Base-by-base conservation (phyloP, 53 echinoderm and acorn worm species). In the Mesocentrotus franciscanus region DNA sequence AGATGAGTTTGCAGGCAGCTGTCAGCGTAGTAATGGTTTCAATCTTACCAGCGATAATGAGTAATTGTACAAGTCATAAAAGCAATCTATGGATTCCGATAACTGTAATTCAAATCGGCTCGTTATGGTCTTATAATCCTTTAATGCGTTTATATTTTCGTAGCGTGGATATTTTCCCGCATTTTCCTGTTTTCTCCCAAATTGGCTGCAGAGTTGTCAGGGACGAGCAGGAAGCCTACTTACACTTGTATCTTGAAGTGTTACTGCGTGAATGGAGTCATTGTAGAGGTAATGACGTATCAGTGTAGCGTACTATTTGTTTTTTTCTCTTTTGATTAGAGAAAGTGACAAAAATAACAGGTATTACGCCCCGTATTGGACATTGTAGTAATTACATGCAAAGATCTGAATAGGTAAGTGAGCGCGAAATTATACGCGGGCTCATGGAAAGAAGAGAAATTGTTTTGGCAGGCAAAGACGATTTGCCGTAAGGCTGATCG, bases 211-310 rank as follows among this genome's bases (percentile, higher is more conserved):
- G 72, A 36, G 16, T 39, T 32, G 39, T 30, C 81, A 39, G 39
- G 18, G 39, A 18, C 81, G 81, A 13, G 29, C 20, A 22, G 34
- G 16, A 17, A 36, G 81, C 81, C 36, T 81, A 42, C 18, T 81
- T 42, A 81, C 81, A 18, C 17, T 20, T 36, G 22, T 42, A 81
- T 27, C 42, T 81, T 36, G 8, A 81, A 81, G 81, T 81, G 42
- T 81, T 81, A 39, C 22, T 18, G 4, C 20, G 36, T 20, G 81
- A 81, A 36, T 39, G 34, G 81, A 20, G 39, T 81, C 36, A 81
- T 81, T 81, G 81, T 81, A 81, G 81, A 39, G 42, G 22, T 81
- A 81, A 81, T 81, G 81, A 81, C 22, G 18, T 81, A 81, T 81
- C 81, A 81, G 18, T 81, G 81, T 39, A 81, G 81, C 81, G 81